phyloP scores from a whole-genome alignment of 2,113 vertebrate species.

The Garra rufa region DNA sequence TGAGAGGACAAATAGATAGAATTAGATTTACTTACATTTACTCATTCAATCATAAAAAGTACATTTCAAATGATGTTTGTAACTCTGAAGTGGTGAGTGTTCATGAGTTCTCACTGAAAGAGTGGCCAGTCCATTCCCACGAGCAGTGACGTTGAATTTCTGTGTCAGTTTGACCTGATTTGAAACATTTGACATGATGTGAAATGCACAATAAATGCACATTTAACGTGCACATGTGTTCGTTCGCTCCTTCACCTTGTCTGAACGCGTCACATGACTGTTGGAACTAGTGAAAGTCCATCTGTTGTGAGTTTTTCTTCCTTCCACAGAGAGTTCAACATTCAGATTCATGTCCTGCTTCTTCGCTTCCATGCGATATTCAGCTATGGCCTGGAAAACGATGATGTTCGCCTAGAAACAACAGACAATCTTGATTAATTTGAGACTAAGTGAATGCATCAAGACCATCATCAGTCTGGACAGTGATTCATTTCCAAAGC shows the following conservation, averaged over 20 bases:
- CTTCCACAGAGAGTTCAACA: conserved; percentile 75
- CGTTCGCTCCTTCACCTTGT: conserved; percentile 44
- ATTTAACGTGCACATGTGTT: background rate
- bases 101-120: conserved; percentile 74
- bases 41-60: background rate
- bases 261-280: conserved; percentile 55
- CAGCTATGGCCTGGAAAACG: conserved; percentile 87
- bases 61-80: background rate
- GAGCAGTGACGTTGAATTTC: conserved; percentile 75
- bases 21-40: background rate
- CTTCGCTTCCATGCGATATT: conserved; percentile 73
- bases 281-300: conserved; percentile 69
- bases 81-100: background rate
- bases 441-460: background rate
- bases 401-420: conserved; percentile 80
- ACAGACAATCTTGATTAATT: background rate
- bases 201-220: background rate
- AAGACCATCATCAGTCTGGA: background rate
- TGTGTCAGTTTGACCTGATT: conserved; percentile 69
- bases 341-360: conserved; percentile 73
- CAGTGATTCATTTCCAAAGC: background rate
- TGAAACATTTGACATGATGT: conserved; percentile 2
- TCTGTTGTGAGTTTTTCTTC: conserved; percentile 61
- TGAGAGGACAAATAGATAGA: conserved; percentile 46
- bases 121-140: conserved; percentile 77